Base-by-base conservation (phyloP, 1,140 invertebrate species). In the Gryon sp. region DNA sequence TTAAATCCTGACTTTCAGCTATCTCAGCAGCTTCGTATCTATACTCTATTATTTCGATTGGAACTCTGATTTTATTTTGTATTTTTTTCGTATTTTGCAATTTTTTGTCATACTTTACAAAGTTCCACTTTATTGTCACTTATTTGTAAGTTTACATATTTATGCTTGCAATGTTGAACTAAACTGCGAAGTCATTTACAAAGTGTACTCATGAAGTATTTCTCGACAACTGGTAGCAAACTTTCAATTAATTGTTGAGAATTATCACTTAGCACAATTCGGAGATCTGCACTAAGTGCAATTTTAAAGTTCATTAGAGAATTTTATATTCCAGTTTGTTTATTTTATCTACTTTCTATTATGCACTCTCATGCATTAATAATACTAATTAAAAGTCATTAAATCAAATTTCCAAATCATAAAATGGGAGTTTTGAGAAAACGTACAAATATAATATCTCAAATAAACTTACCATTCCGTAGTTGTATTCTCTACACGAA, bases 1-100 rank as follows among this genome's bases (percentile, higher is more conserved):
- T 72, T 62, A 52, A 69, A 69, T 32, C 48, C 40, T 26, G 57
- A 57, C 52, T 63, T 55, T 65, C 34, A 73, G 59, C 34, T 65
- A 52, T 26, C 32, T 72, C 68, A 12, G 36, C 38, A 62, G 48
- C 32, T 73, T 41, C 43, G 34, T 65, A 65, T 57, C 14, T 52
- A 59, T 50, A 65, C 52, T 70, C 26, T 19, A 60, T 70, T 59
- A 73, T 57, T 73, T 65, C 43, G 30, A 41, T 50, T 57, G 40
- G 40, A 73, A 48, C 50, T 65, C 43, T 73, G 65, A 63, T 65
- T 73, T 65, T 34, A 32, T 18, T 19, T 48, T 34, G 32, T 28
- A n/a, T n/a, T n/a, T n/a, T n/a, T n/a, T n/a, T n/a, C n/a, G n/a
- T n/a, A n/a, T n/a, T n/a, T n/a, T n/a, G n/a, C n/a, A n/a, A n/a